Evolutionary conservation across 1,140 invertebrate genomes (phyloP).

Genomic region (Zaprionus davidi): DNA sequence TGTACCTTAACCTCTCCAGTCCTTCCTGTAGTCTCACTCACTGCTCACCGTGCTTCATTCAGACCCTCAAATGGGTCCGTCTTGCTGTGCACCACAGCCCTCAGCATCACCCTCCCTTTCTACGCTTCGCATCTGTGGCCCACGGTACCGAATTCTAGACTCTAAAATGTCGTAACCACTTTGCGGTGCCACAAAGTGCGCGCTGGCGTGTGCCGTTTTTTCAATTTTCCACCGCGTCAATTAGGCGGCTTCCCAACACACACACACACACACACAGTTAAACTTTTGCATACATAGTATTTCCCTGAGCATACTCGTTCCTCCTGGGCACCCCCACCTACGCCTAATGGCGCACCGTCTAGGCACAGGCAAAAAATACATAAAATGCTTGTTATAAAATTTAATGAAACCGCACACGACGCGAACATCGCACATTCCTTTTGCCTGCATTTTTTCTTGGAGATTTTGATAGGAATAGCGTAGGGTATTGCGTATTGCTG

Average conservation of each 20-base stretch:
- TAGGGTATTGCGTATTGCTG: neutral
- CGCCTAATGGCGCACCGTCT: conserved; percentile 30
- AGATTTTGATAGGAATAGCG: conserved; percentile 1
- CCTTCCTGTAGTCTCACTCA: neutral
- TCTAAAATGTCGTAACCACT: conserved; percentile 27
- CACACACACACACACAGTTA: neutral
- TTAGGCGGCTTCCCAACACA: conserved; percentile 57
- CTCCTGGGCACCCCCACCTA: neutral
- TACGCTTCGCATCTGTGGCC: conserved; percentile 11
- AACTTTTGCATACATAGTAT: conserved; percentile 23
- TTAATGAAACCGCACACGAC: conserved; percentile 74
- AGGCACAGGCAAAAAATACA: conserved; percentile 52
- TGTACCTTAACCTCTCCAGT: neutral
- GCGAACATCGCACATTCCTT: conserved; percentile 51
- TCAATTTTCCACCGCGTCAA: conserved; percentile 68
- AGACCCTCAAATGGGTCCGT: conserved; percentile 1
- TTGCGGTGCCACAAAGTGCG: conserved; percentile 36
- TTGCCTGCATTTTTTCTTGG: conserved; percentile 31
- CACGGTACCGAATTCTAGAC: neutral
- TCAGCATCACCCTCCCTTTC: neutral
- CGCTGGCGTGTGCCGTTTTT: conserved; percentile 46
- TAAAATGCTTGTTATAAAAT: conserved; percentile 78
- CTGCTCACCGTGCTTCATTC: conserved; percentile 12
- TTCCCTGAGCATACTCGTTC: conserved; percentile 44
- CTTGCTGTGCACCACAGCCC: neutral